phyloP scores from a whole-genome alignment of 2,888 invertebrate species.

The Sesia apiformis region DNA sequence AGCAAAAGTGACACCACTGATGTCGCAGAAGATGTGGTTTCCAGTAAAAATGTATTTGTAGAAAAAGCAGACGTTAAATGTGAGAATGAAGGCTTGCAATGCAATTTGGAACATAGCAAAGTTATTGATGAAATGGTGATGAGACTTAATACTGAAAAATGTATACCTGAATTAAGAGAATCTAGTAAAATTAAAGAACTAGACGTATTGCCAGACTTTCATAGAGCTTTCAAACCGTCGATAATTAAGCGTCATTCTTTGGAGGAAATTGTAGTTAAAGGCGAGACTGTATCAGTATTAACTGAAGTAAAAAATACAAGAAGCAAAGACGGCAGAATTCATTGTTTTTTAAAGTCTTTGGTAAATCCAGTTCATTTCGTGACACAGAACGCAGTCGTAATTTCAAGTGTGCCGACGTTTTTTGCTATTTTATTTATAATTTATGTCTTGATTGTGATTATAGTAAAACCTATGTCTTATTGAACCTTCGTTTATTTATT shows the following conservation, averaged over 20 bases:
- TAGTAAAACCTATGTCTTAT: conserved; percentile 29
- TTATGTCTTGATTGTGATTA: conserved; percentile 33
- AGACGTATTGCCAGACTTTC: background rate
- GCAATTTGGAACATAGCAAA: conserved; percentile 37
- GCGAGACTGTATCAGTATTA: background rate
- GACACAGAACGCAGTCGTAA: conserved; percentile 38
- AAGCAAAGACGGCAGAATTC: conserved; percentile 11
- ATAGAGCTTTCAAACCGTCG: background rate
- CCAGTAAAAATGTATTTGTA: conserved; percentile 14
- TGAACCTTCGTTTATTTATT: background rate
- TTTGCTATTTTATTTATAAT: conserved; percentile 34
- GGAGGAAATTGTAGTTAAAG: background rate
- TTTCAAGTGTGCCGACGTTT: conserved; percentile 47
- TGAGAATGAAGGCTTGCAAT: conserved; percentile 31
- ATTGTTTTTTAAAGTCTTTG: conserved; percentile 1
- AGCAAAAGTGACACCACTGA: background rate
- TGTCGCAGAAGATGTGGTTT: conserved; percentile 1
- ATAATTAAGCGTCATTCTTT: background rate
- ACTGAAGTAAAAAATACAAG: too few relatives aligned
- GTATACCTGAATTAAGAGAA: background rate
- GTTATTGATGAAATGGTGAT: conserved; percentile 38
- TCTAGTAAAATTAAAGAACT: background rate
- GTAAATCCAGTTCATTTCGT: conserved; percentile 25
- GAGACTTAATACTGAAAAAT: conserved; percentile 21
- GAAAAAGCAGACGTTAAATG: conserved; percentile 4